These are phyloP conservation scores for Archocentrus centrarchus DNA, from an alignment of 2,113 vertebrate species.

Conservation along the genomic window DNA sequence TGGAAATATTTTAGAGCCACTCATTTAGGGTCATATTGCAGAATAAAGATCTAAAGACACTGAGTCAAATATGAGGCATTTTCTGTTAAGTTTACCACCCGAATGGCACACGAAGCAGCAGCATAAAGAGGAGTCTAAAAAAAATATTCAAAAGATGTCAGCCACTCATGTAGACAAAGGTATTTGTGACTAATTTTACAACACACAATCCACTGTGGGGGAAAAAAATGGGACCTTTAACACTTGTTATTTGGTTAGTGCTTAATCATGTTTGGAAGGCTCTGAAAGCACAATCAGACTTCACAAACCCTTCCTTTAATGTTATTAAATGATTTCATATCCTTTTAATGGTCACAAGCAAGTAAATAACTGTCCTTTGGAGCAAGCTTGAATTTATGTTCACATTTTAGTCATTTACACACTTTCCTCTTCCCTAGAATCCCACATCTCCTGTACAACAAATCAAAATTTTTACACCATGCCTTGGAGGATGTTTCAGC, in stretches of 20 bases:
- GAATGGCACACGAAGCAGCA: background rate
- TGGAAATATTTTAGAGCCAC: slow-evolving; percentile 6
- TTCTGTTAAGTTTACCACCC: slow-evolving; percentile 1
- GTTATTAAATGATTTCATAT: no score
- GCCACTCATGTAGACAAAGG: background rate
- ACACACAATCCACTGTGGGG: background rate
- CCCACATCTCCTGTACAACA: background rate
- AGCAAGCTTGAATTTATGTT: background rate
- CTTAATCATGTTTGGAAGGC: background rate
- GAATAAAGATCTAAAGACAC: background rate
- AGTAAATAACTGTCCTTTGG: background rate
- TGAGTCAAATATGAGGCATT: background rate
- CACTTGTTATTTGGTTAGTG: background rate
- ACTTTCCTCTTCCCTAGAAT: background rate
- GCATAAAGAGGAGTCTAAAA: background rate
- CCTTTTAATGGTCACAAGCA: background rate
- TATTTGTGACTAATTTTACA: background rate
- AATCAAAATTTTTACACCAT: background rate
- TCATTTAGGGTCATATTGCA: background rate
- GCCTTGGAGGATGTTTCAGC: background rate
- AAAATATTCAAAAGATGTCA: background rate
- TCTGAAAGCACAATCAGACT: background rate
- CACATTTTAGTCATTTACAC: background rate
- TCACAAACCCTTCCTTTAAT: background rate
- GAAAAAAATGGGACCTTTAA: background rate